Evolutionary conservation across 2,888 invertebrate genomes (phyloP).

Genomic region (Synergus japonicus): DNA sequence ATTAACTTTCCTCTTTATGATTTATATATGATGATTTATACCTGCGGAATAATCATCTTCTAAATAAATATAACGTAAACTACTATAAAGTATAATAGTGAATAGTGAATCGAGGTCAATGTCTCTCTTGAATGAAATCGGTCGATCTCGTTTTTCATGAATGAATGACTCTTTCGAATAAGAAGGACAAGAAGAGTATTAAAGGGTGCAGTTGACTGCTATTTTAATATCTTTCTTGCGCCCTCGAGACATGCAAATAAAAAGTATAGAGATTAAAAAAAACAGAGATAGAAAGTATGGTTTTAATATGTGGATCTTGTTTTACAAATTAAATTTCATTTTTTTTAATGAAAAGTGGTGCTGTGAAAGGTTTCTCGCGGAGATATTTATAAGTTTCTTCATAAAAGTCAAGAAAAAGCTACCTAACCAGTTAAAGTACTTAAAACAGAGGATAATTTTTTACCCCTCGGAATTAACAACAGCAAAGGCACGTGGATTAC

Average conservation of each 20-base stretch:
- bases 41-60: not conserved
- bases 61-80: not conserved
- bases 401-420: not conserved
- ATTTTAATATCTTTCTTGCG: slow-evolving; percentile 18
- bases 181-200: not conserved
- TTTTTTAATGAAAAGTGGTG: too few relatives aligned
- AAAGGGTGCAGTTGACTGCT: not conserved
- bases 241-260: not conserved
- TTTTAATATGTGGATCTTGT: not conserved
- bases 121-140: slow-evolving; percentile 44
- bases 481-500: slow-evolving; percentile 35
- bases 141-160: slow-evolving; percentile 57
- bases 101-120: slow-evolving; percentile 19
- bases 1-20: not conserved
- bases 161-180: slow-evolving; percentile 47
- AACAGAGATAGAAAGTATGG: not conserved
- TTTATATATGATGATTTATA: not conserved
- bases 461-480: slow-evolving; percentile 52
- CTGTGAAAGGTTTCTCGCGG: too few relatives aligned
- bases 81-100: not conserved
- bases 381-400: not conserved
- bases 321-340: not conserved
- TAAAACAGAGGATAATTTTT: slow-evolving; percentile 50
- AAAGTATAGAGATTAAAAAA: not conserved
- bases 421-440: slow-evolving; percentile 12